Evolutionary conservation across 2,888 invertebrate species (phyloP).

Genomic region (Amaurobius ferox): DNA sequence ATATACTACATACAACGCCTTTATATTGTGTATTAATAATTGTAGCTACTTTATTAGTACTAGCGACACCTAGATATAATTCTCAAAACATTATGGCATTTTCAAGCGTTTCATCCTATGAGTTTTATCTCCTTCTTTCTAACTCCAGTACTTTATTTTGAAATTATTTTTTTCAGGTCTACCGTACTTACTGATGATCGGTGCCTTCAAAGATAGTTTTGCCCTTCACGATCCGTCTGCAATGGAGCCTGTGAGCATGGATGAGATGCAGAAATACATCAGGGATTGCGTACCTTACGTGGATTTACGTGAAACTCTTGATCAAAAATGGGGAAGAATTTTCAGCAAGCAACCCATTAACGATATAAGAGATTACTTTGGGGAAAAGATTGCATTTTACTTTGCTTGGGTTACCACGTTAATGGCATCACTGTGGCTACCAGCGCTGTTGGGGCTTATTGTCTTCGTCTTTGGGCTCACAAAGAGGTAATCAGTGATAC

Average conservation of each 20-base stretch:
- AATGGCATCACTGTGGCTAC: slow-evolving; percentile 69
- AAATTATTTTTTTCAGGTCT: slow-evolving; percentile 60
- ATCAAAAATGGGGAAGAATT: slow-evolving; percentile 53
- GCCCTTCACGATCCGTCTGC: slow-evolving; percentile 68
- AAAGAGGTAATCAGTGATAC: slow-evolving; percentile 57
- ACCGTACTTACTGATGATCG: slow-evolving; percentile 61
- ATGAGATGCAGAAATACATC: slow-evolving; percentile 2
- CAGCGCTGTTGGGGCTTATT: slow-evolving; percentile 61
- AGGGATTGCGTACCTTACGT: slow-evolving; percentile 1
- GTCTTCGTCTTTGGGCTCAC: slow-evolving; percentile 70
- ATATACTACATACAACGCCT: too few species aligned
- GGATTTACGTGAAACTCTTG: slow-evolving; percentile 50
- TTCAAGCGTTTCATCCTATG: too few species aligned
- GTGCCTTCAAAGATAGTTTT: slow-evolving; percentile 69
- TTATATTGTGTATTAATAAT: too few species aligned
- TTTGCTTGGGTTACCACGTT: slow-evolving; percentile 72
- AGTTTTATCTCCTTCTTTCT: too few species aligned
- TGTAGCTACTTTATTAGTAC: too few species aligned
- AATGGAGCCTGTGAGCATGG: slow-evolving; percentile 55
- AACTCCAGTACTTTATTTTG: too few species aligned
- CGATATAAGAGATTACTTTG: slow-evolving; percentile 71
- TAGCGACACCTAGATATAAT: too few species aligned
- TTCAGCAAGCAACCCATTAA: slow-evolving; percentile 66
- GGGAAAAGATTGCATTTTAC: slow-evolving; percentile 73
- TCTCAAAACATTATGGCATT: too few species aligned